Percentiles rank a stretch among this genome's conserved stretches.
Conservation (phyloP, 2,797 vertebrate genomes). For the Arnoldichthys spilopterus region DNA sequence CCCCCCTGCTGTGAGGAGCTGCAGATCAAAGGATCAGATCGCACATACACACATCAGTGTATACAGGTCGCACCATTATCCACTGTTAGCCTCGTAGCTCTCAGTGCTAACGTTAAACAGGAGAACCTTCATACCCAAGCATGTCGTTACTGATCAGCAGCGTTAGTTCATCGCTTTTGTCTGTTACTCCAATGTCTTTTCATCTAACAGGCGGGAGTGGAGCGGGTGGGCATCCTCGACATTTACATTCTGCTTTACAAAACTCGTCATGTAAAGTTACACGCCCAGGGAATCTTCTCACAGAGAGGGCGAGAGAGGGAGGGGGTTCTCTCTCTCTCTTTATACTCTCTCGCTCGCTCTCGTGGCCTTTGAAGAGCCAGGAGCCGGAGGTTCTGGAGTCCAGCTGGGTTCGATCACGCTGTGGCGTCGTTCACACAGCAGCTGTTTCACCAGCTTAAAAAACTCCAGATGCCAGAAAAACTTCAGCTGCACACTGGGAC, state of each 20-base stretch:
- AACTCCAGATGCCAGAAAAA: too few species aligned
- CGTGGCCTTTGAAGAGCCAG: neutral
- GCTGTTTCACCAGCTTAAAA: slow-evolving; percentile 25
- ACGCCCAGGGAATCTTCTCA: slow-evolving; percentile 46
- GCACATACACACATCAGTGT: too few species aligned
- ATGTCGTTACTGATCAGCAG: neutral
- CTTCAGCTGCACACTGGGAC: too few species aligned
- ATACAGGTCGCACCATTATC: too few species aligned
- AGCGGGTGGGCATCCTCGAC: slow-evolving; percentile 44
- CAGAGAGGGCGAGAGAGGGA: neutral
- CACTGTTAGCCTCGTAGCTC: too few species aligned
- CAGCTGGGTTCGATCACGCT: slow-evolving; percentile 28
- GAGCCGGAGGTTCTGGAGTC: slow-evolving; percentile 2
- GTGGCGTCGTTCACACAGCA: slow-evolving; percentile 4
- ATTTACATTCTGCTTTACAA: slow-evolving; percentile 23
- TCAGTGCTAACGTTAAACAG: too few species aligned
- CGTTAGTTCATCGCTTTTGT: neutral
- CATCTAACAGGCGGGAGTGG: neutral
- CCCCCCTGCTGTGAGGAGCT: too few species aligned
- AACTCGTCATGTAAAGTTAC: slow-evolving; percentile 12
- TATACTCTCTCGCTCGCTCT: neutral
- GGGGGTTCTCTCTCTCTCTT: neutral
- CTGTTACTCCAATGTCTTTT: too few species aligned
- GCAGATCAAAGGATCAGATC: too few species aligned
- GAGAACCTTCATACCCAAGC: too few species aligned